A percentile compares a stretch with the other conserved stretches of the same genome.
Evolutionary conservation across 2,797 vertebrate genomes (phyloP).

Genomic region (Enteromius treurensis): DNA sequence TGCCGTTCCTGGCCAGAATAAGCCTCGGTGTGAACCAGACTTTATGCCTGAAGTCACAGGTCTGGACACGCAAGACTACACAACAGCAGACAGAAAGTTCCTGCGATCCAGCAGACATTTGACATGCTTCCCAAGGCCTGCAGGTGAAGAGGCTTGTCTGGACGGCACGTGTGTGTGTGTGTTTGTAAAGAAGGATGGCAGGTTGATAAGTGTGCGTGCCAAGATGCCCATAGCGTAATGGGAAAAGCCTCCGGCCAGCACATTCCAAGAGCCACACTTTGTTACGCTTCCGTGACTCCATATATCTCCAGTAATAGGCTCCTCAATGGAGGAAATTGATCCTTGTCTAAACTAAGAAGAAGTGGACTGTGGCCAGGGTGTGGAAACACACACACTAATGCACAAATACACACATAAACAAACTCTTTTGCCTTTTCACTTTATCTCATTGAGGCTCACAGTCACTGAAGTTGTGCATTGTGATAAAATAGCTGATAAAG

Average conservation of each 20-base stretch:
- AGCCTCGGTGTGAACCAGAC: background rate
- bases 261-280: constrained; percentile 18
- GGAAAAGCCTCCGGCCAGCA: constrained; percentile 29
- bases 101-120: constrained; percentile 5
- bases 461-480: constrained; percentile 29
- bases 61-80: constrained; percentile 18
- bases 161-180: background rate
- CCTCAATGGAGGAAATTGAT: constrained; percentile 48
- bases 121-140: constrained; percentile 34
- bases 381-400: constrained; percentile 24
- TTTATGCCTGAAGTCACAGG: constrained; percentile 8
- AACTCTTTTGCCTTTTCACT: constrained; percentile 20
- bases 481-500: constrained; percentile 42
- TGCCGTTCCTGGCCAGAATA: background rate
- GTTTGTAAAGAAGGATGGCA: constrained; percentile 34
- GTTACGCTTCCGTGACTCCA: constrained; percentile 31
- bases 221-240: constrained; percentile 34
- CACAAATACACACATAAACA: constrained; percentile 36
- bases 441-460: background rate
- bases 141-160: constrained; percentile 13
- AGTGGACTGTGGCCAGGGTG: constrained; percentile 39
- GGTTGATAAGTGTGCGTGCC: constrained; percentile 37
- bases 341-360: constrained; percentile 47
- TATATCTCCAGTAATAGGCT: constrained; percentile 51
- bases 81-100: constrained; percentile 20